Base-by-base conservation (phyloP, 2,797 vertebrate species). In the Parambassis ranga region DNA sequence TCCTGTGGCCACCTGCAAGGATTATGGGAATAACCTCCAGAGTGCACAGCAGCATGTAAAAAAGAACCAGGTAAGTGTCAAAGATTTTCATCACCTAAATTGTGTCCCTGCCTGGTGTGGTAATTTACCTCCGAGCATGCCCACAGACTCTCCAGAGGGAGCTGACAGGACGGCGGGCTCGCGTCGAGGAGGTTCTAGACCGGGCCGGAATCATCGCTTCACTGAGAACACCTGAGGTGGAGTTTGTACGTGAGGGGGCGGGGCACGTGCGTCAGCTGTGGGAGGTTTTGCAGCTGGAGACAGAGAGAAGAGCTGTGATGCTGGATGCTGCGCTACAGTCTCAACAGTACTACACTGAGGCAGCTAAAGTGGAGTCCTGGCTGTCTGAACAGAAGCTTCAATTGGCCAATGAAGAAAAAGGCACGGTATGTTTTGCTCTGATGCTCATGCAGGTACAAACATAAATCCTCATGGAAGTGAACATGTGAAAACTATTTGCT, bases 301-400 rank as follows among this genome's bases (percentile, higher is more conserved):
- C 92, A 1, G 94, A 95, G 65, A 89, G 92, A 27, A 89, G 96
- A 36, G 90, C 92, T 0, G 88, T 79, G 27, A 91, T 97, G 43
- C 90, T 98, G 36, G 92, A 94, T 30, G 92, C 91, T 1, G 88
- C 93, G 0, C 90, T 92, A 52, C 89, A 93, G 14, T 89, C 96
- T 2, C 96, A 98, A 77, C 95, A 95, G 87, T 97, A 96, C 85
- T 95, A 96, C 79, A 87, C 88, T 0, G 95, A 98, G 13, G 95
- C 93, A 0, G 94, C 93, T 0, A 96, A 96, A 82, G 94, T 95
- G 0, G 96, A 97, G 84, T 94, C 96, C 15, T 97, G 96, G 96
- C 94, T 98, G 90, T 95, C 96, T 0, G 96, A 95, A 52, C 94
- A 96, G 86, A 96, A 96, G 76, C 90, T 98, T 26, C 94, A 97